Conservation (phyloP, 2,888 invertebrate species). For the Uloborus plumipes region DNA sequence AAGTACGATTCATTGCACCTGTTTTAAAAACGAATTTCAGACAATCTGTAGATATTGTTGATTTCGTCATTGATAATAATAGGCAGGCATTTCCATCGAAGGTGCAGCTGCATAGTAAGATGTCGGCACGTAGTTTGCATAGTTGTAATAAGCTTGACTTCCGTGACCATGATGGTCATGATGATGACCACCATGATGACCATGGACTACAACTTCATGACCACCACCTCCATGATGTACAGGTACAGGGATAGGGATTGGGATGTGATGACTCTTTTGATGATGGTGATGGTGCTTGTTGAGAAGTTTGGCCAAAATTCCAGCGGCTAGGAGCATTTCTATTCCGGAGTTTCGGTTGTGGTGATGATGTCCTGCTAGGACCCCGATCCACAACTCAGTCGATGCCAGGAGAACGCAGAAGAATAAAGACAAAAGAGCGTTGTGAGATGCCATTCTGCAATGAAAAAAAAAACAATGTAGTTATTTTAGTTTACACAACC, state of each 20-base stretch:
- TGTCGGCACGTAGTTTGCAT: conserved; percentile 12
- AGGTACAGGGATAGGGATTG: conserved; percentile 52
- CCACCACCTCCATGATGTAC: conserved; percentile 38
- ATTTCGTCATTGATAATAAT: conserved; percentile 13
- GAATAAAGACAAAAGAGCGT: too few relatives aligned
- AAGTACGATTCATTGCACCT: neutral
- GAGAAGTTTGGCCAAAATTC: conserved; percentile 48
- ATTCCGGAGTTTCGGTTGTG: conserved; percentile 34
- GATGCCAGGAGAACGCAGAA: neutral
- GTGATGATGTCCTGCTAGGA: conserved; percentile 15
- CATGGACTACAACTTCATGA: conserved; percentile 8
- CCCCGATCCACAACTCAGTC: neutral
- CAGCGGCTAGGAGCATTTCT: conserved; percentile 56
- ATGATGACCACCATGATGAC: conserved; percentile 27
- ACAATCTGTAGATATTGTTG: too few relatives aligned
- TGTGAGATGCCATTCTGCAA: neutral
- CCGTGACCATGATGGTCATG: conserved; percentile 52
- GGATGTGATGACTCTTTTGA: conserved; percentile 49
- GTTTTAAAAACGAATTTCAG: neutral
- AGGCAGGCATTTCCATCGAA: conserved; percentile 30
- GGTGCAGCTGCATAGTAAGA: conserved; percentile 37
- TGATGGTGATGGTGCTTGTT: conserved; percentile 46
- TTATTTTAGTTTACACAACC: too few relatives aligned
- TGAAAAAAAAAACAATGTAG: neutral
- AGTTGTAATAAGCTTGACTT: conserved; percentile 40